phyloP scores from a whole-genome alignment of 1,140 invertebrate genomes.

The Philaenus spumarius region DNA sequence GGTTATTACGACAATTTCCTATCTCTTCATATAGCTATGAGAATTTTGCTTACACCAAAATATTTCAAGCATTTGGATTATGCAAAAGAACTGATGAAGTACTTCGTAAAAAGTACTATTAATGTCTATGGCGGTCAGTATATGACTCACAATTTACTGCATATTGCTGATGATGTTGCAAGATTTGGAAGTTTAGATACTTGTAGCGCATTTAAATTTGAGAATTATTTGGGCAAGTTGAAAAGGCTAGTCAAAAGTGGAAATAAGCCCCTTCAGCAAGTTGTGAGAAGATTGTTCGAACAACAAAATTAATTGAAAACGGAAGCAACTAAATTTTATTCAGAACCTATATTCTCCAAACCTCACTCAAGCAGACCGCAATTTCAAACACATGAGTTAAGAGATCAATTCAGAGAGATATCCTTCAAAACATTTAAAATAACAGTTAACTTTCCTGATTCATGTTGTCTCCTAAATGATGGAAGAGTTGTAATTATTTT shows the following conservation, averaged over 20 bases:
- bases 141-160: constrained; percentile 30
- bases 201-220: constrained; percentile 19
- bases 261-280: not conserved
- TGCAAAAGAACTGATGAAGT: constrained; percentile 5
- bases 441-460: too few relatives aligned
- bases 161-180: constrained; percentile 17
- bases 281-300: not conserved
- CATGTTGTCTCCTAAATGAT: too few relatives aligned
- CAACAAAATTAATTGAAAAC: too few relatives aligned
- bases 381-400: too few relatives aligned
- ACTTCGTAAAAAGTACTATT: constrained; percentile 11
- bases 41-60: not conserved
- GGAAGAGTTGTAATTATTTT: too few relatives aligned
- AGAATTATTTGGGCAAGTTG: constrained; percentile 14
- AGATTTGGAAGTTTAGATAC: constrained; percentile 15
- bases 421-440: too few relatives aligned
- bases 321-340: too few relatives aligned
- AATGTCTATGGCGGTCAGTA: constrained; percentile 28
- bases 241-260: constrained; percentile 12
- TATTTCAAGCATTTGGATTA: not conserved
- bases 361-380: too few relatives aligned
- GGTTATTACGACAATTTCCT: constrained; percentile 6
- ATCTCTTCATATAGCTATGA: not conserved
- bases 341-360: too few relatives aligned
- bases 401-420: too few relatives aligned